Conservation (phyloP, 2,888 invertebrate genomes). For the Mechanitis messenoides region DNA sequence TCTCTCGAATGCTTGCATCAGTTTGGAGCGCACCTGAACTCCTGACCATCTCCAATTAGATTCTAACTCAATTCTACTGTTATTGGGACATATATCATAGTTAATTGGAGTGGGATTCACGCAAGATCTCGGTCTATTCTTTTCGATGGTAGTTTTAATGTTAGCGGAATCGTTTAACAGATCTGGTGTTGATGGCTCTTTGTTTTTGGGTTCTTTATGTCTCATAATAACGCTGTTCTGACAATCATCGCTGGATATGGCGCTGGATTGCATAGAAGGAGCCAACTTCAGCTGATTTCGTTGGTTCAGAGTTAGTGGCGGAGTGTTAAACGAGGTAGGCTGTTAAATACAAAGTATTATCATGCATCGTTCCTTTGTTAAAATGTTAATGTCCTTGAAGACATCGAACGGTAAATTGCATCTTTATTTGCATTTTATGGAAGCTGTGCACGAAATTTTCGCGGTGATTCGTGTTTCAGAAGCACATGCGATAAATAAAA, state of each 20-base stretch:
- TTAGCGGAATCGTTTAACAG: constrained; percentile 75
- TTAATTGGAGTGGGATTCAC: constrained; percentile 75
- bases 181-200: constrained; percentile 77
- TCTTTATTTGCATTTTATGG: constrained; percentile 75
- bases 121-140: constrained; percentile 82
- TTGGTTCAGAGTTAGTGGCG: constrained; percentile 76
- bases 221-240: constrained; percentile 72
- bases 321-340: constrained; percentile 72
- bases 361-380: constrained; percentile 69
- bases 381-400: constrained; percentile 38
- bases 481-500: constrained; percentile 76
- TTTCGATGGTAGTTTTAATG: constrained; percentile 68
- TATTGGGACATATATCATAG: constrained; percentile 69
- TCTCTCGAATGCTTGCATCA: constrained; percentile 84
- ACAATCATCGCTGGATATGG: constrained; percentile 73
- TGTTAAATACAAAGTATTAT: constrained; percentile 74
- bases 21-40: constrained; percentile 81
- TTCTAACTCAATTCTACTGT: constrained; percentile 66
- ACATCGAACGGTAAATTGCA: constrained; percentile 44
- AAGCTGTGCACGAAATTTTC: constrained; percentile 69
- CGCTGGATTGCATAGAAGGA: constrained; percentile 76
- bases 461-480: constrained; percentile 60
- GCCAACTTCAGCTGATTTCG: constrained; percentile 77
- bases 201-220: constrained; percentile 67
- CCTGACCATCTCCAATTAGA: constrained; percentile 84